Evolutionary conservation across 2,888 invertebrate genomes (phyloP).

Genomic region (Zygaena filipendulae): DNA sequence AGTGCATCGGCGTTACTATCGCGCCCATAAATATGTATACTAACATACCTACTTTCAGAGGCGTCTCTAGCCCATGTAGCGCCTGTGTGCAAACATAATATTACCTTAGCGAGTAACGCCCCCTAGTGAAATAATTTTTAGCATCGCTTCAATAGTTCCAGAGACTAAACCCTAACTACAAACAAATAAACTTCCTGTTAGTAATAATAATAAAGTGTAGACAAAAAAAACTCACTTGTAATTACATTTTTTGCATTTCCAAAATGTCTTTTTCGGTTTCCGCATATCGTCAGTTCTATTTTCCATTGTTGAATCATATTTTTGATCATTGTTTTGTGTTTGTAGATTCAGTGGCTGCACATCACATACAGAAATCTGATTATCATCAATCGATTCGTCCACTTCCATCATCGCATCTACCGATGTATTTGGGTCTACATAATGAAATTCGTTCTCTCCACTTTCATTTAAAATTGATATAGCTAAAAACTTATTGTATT

Average conservation of each 20-base stretch:
- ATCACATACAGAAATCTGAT: slow-evolving; percentile 49
- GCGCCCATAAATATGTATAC: no score
- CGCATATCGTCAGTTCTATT: slow-evolving; percentile 38
- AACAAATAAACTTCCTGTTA: no score
- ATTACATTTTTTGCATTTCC: slow-evolving; percentile 92
- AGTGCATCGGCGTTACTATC: no score
- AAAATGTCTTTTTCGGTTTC: slow-evolving; percentile 77
- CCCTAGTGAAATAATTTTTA: no score
- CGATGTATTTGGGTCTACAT: slow-evolving; percentile 42
- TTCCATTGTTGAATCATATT: slow-evolving; percentile 27
- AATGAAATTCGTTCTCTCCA: slow-evolving; percentile 59
- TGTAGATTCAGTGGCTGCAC: slow-evolving; percentile 73
- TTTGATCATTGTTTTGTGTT: slow-evolving; percentile 39
- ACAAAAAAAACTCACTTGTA: slow-evolving; percentile 75
- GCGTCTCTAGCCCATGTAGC: no score
- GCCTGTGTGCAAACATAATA: no score
- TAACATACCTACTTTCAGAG: no score
- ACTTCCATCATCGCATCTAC: slow-evolving; percentile 52
- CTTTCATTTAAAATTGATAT: slow-evolving; percentile 71
- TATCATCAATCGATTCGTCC: slow-evolving; percentile 52
- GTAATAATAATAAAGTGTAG: no score
- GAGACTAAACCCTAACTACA: no score
- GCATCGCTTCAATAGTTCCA: no score
- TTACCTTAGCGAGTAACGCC: no score
- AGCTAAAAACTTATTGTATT: slow-evolving; percentile 88